phyloP scores from a whole-genome alignment of 2,888 invertebrate species.

The Stenichneumon culpator region DNA sequence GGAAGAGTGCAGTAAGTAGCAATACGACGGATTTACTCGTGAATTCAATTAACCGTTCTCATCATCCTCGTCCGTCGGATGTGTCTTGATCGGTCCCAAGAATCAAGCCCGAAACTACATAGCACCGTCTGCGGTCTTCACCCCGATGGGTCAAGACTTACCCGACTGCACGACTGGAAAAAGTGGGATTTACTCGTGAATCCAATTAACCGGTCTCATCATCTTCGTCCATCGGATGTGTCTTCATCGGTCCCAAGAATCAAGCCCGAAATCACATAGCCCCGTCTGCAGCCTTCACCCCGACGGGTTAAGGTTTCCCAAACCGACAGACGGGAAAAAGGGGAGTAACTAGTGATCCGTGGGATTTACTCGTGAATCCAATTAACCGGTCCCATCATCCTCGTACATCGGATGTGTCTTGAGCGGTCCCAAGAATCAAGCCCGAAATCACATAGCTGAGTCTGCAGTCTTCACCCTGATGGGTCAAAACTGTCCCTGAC shows the following conservation, averaged over 20 bases:
- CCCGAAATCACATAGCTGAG: slow-evolving; percentile 60
- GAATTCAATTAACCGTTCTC: neutral
- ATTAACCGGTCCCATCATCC: neutral
- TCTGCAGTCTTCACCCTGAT: neutral
- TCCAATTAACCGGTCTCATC: neutral
- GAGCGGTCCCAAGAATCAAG: slow-evolving; percentile 8
- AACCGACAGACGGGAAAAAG: too few species aligned
- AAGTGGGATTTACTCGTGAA: neutral
- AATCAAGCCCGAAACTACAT: slow-evolving; percentile 18
- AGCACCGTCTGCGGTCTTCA: slow-evolving; percentile 58
- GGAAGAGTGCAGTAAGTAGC: too few species aligned
- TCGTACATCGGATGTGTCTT: neutral
- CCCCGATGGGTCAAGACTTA: neutral
- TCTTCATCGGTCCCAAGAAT: neutral
- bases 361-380: neutral
- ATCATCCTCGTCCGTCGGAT: neutral
- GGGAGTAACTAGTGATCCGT: too few species aligned
- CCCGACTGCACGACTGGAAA: too few species aligned
- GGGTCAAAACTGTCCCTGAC: neutral
- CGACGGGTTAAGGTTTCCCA: neutral
- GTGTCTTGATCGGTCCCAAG: neutral
- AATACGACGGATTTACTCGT: neutral
- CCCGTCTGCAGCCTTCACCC: neutral
- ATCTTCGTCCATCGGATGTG: neutral
- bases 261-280: slow-evolving; percentile 61